Evolutionary conservation across 2,797 vertebrate genomes (phyloP), one percentile per base, ranked within the genome.

Genomic region (Acanthis flammea): DNA sequence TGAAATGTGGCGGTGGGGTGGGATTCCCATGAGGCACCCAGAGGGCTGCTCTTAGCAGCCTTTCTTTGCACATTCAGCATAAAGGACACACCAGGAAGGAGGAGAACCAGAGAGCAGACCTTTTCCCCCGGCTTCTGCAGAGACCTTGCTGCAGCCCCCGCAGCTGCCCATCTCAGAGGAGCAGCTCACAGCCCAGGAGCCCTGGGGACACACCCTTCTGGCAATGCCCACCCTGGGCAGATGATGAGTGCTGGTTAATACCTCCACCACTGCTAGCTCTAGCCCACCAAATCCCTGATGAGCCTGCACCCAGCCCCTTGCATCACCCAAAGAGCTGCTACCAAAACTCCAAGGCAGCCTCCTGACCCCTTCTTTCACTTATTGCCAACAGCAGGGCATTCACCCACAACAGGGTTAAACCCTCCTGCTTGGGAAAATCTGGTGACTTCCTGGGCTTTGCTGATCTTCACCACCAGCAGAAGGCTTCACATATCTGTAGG

Each of bases 191-290:
- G n/a, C n/a, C 24, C 19, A 9, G 28, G 28, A 1, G 1, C 27
- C 17, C 37, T 8, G 3, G 27, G 42, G 12, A 13, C 0, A 0
- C n/a, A 7, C 10, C 1, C 27, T 70, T 27, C 57, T 70, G 15
- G 33, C 7, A 23, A 1, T 13, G 5, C 10, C 27, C 9, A 4
- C 0, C 0, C 2, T 11, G 28, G 3, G 16, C 11, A 73, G 9
- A 27, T 23, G 8, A 30, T 23, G 70, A 28, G 35, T 3, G 2
- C 19, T 76, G 19, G 8, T 41, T 62, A 17, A 13, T 80, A 13
- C 18, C 25, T 60, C 71, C 57, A 37, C 8, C 2, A 44, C 33
- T 79, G 53, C 28, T 47, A 54, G 5, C 18, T 60, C 31, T 41
- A 55, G 28, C 33, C 11, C 16, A 30, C 8, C 31, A 30, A 41